Base-by-base conservation (phyloP, 2,888 invertebrate genomes). In the Bellardia bayeri region DNA sequence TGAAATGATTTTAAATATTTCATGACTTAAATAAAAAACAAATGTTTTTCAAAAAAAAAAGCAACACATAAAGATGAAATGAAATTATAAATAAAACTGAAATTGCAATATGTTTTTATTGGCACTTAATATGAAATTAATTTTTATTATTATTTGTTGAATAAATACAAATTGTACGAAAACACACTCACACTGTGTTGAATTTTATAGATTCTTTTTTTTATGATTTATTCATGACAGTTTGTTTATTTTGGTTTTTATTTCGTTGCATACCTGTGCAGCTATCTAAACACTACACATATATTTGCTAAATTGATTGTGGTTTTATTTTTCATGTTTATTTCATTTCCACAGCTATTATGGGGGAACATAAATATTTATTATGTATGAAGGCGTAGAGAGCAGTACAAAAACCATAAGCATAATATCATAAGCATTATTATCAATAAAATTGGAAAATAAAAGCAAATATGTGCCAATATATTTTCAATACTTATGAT, bases 51-150 rank as follows among this genome's bases (percentile, higher is more conserved):
- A n/a, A 37, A n/a, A 58, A 23, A 58, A 68, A 14, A 9, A 45
- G 13, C 2, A 45, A 45, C 9, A 45, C 3, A 45, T 4, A 4
- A 13, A 13, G 13, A 45, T 45, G 45, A 45, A 45, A 45, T 13
- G 4, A 45, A 11, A 13, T 45, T 45, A 13, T 16, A 56, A 8
- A 23, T 23, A 56, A 79, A 63, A 14, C 16, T 40, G 11, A 54
- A 61, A 23, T 16, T 45, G 4, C 5, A 13, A 74, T 45, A 74
- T 74, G 14, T 79, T 74, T 82, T 68, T 63, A 86, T 79, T 82
- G 74, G 82, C 82, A 82, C 74, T 79, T 75, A 79, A 79, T 63
- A 37, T 75, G 16, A 66, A 79, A 81, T 51, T 9, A 66, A 42
- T 42, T 16, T 71, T 74, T 72, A 9, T 45, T 13, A 56, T 51